Percentiles rank a stretch among this genome's conserved stretches.
Conservation (phyloP, 2,113 vertebrate genomes). For the Lepus timidus region DNA sequence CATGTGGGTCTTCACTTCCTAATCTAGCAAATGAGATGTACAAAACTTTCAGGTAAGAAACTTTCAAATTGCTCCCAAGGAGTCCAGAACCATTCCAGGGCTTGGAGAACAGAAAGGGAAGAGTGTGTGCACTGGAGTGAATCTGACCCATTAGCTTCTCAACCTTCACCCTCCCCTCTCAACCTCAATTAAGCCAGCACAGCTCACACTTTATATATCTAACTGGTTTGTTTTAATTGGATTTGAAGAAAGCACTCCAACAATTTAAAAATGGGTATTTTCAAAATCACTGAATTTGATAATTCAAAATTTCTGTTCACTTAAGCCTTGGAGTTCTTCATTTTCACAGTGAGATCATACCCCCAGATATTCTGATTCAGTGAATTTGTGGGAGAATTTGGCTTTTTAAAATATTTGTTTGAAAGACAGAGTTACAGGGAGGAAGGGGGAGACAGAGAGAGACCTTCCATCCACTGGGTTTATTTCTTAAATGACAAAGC, state of each 20-base stretch:
- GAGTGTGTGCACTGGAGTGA: accelerated
- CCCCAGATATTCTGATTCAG: neutral
- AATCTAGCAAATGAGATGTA: neutral
- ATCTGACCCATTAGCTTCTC: neutral
- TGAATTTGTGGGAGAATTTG: neutral
- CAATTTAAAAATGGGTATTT: constrained; percentile 59
- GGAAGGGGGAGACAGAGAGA: no score
- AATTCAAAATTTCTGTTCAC: constrained; percentile 23
- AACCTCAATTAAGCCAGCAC: neutral
- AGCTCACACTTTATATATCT: neutral
- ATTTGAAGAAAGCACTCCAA: constrained; percentile 48
- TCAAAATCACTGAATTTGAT: constrained; percentile 44
- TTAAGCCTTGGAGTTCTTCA: neutral
- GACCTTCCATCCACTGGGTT: no score
- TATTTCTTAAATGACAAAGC: no score
- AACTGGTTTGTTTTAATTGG: constrained; percentile 35
- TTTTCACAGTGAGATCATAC: neutral
- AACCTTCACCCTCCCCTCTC: neutral
- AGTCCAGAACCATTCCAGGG: neutral
- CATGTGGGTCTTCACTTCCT: neutral
- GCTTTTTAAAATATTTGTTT: neutral
- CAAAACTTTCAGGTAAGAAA: neutral
- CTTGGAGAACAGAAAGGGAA: neutral
- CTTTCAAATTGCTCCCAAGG: neutral
- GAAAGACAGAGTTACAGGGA: no score